Evolutionary conservation across 2,113 vertebrate species (phyloP).

Genomic region (Lycaon pictus): DNA sequence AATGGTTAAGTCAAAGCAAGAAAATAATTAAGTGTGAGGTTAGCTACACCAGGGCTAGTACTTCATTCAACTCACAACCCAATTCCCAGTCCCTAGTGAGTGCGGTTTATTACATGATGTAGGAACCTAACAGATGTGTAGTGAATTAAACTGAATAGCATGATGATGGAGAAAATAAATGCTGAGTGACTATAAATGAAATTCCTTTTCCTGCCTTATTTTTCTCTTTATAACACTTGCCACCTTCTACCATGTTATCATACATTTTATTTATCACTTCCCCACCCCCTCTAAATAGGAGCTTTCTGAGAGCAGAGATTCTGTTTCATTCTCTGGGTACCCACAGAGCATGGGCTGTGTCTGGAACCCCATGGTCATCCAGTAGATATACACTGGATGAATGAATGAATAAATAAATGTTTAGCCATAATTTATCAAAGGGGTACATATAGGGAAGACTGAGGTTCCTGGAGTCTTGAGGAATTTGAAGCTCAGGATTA

Average conservation of each 20-base stretch:
- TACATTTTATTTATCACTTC: not conserved
- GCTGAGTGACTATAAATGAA: not conserved
- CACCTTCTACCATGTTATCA: not conserved
- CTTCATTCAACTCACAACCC: too few relatives aligned
- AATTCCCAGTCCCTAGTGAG: not conserved
- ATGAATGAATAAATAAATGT: not conserved
- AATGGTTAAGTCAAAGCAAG: not conserved
- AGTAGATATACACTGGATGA: not conserved
- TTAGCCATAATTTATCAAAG: not conserved
- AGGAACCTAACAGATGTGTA: not conserved
- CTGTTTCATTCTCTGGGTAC: not conserved
- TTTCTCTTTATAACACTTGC: not conserved
- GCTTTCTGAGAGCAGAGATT: not conserved
- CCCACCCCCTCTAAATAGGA: not conserved
- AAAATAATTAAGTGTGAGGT: not conserved
- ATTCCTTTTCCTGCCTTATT: not conserved
- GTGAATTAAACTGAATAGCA: not conserved
- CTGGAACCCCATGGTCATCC: not conserved
- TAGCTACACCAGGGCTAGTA: not conserved
- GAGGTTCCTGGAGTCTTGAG: not conserved
- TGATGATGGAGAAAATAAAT: not conserved
- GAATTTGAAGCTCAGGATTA: not conserved
- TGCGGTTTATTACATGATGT: not conserved
- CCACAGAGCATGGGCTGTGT: not conserved
- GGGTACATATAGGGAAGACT: not conserved